Evolutionary conservation across 2,888 invertebrate species (phyloP), one percentile per base, ranked within the genome.

Genomic region (Synergus itoensis): DNA sequence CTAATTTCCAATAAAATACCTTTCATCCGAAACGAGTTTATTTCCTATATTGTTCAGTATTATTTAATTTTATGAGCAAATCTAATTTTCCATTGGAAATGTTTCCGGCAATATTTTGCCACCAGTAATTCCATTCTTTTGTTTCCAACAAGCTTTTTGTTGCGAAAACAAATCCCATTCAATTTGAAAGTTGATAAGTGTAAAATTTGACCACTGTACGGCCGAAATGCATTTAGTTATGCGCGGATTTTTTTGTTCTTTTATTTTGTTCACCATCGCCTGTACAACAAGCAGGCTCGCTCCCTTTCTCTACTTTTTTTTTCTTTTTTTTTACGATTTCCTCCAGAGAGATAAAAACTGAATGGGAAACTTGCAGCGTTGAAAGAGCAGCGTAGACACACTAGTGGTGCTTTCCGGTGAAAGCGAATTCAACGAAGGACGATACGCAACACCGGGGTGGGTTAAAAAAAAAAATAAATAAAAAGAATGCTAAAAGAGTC

Each of bases 391-490:
- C 64, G 77, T 62, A 62, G 77, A 77, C 65, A 77, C 76, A 53
- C 77, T 78, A 36, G 45, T 78, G 36, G 21, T 78, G 78, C 77
- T 79, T 81, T 73, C 83, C 81, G 82, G 82, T 82, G 75, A 79
- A 82, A 85, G 78, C 77, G 83, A 84, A 85, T 83, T 83, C 79
- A 83, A 84, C 82, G 83, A 83, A 81, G 81, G 77, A 79, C 82
- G 77, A 85, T 80, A 75, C 60, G 21, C 18, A 78, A 75, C n/a
- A 14, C 16, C 16, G 62, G 62, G 41, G 36, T 76, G 12, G 18
- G 16, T 40, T 67, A 2, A 18, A 45, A 41, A 18, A 62, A 21
- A 18, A 57, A 57, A 18, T n/a, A 48, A n/a, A 73, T n/a, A n/a
- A 73, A 69, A 64, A 64, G 2, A 69, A 43, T n/a, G 14, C 43